These are phyloP conservation scores for Tapera naevia DNA, from an alignment of 2,797 vertebrate genomes.

Conservation along the genomic window DNA sequence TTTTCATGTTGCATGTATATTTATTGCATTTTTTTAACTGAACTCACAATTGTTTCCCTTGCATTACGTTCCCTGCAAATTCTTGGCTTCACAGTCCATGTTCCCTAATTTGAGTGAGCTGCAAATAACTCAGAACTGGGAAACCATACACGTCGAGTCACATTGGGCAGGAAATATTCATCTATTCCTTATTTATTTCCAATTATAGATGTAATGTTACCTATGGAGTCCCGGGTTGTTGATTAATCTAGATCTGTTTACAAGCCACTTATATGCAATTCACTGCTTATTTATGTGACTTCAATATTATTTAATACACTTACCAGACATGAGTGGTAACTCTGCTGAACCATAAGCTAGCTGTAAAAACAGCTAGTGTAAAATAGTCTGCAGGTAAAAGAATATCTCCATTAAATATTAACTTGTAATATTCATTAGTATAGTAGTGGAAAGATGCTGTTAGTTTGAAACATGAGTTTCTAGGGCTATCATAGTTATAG, in stretches of 20 bases:
- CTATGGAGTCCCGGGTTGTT: not conserved
- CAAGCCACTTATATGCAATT: not conserved
- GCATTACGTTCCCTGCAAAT: not conserved
- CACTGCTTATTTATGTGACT: not conserved
- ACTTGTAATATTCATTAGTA: constrained; percentile 21
- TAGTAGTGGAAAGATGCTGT: not conserved
- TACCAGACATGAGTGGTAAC: not conserved
- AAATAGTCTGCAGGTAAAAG: not conserved
- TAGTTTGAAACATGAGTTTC: not conserved
- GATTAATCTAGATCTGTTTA: not conserved
- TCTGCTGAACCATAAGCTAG: not conserved
- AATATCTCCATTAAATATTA: constrained; percentile 38
- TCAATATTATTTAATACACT: not conserved
- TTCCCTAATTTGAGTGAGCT: not conserved
- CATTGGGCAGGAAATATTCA: not conserved
- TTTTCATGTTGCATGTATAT: not conserved
- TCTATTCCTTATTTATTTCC: not conserved
- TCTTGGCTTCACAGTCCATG: constrained; percentile 13
- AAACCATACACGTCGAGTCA: not conserved
- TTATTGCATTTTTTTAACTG: constrained; percentile 4
- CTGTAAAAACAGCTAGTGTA: not conserved
- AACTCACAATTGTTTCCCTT: constrained; percentile 56
- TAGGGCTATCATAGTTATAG: not conserved
- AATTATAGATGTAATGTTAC: not conserved
- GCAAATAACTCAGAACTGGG: not conserved